Evolutionary conservation across 2,113 vertebrate genomes (phyloP), one percentile per base, ranked within the genome.

Genomic region (Monopterus albus): DNA sequence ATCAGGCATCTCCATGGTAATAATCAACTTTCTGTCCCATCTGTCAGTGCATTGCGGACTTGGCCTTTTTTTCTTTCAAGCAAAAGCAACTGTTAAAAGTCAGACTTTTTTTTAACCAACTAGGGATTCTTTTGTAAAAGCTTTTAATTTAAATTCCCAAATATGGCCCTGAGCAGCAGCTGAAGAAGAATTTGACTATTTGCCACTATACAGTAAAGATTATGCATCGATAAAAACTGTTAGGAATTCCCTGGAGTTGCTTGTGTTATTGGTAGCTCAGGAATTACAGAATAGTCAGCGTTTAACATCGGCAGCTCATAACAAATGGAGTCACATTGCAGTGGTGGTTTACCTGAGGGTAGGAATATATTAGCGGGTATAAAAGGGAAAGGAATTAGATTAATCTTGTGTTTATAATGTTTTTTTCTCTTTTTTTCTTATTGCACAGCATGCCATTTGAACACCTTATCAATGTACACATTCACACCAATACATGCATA

Each of bases 261-360:
- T 45, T 51, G 17, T 35, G 42, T 63, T 77, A 23, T 52, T 53
- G 39, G 35, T 23, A 23, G 20, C 33, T 39, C 25, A 50, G 60
- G 18, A 74, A 40, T 45, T 29, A 39, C 11, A n/a, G 29, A 31
- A 38, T n/a, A 29, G 29, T 36, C 51, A 28, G 21, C n/a, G 6
- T 66, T 63, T 40, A 62, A 63, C 47, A 43, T 2, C 2, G 25
- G 11, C 33, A 49, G 42, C 18, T 45, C 12, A 51, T 57, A 71
- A 71, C 50, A 67, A 58, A 71, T 70, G 29, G 28, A 60, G 23
- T 40, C 20, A 46, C 67, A 68, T 72, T 65, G 35, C 18, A 75
- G 66, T 59, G 46, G 51, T 28, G 21, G 3, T 62, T 45, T 47
- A 71, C 73, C 64, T 58, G 43, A 47, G 70, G 55, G 15, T 25